phyloP scores from a whole-genome alignment of 2,113 vertebrate species.

The Atrichornis clamosus region DNA sequence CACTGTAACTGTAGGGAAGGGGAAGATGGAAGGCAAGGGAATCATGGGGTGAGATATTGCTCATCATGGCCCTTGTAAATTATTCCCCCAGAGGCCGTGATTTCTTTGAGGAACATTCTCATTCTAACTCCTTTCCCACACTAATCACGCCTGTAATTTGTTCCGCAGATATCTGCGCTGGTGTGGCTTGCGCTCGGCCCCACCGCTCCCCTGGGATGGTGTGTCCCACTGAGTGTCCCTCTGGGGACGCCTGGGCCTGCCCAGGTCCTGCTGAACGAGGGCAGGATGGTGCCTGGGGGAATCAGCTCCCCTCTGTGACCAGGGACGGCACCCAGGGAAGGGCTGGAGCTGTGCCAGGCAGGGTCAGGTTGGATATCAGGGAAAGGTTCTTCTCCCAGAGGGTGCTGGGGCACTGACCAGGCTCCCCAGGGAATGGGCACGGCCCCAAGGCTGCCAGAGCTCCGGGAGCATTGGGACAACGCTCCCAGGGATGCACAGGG shows the following conservation, averaged over 20 bases:
- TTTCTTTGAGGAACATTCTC: neutral
- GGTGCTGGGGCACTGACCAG: neutral
- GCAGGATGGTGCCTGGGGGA: neutral
- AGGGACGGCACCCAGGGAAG: accelerated
- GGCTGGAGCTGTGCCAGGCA: neutral
- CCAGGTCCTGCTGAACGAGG: neutral
- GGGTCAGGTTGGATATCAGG: neutral
- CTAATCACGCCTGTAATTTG: neutral
- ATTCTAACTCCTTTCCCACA: neutral
- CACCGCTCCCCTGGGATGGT: neutral
- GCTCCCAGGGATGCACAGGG: neutral
- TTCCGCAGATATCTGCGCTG: neutral
- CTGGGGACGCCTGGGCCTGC: neutral
- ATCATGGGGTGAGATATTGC: neutral
- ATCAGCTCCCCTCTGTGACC: neutral
- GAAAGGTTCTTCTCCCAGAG: neutral
- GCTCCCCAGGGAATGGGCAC: neutral
- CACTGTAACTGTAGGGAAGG: neutral
- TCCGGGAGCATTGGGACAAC: accelerated
- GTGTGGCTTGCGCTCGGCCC: neutral
- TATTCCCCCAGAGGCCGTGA: neutral
- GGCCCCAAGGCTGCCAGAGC: neutral
- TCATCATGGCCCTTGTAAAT: neutral
- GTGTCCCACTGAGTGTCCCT: neutral
- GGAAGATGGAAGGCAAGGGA: neutral